Evolutionary conservation across 2,888 invertebrate genomes (phyloP).

Genomic region (Tinea pellionella): DNA sequence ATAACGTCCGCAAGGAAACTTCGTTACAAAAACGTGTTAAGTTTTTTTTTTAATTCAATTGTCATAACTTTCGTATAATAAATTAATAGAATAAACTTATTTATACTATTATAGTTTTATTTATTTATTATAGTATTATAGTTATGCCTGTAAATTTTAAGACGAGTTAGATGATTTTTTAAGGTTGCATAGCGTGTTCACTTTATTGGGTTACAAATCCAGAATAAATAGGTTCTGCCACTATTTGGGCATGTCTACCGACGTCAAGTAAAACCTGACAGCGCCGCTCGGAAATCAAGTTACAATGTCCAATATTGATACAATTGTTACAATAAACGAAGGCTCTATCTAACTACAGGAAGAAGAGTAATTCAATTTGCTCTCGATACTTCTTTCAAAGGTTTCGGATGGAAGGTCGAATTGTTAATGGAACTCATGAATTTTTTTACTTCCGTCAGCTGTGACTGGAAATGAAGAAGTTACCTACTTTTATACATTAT

Average conservation of each 20-base stretch:
- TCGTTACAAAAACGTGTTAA: too few relatives aligned
- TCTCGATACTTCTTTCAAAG: constrained; percentile 29
- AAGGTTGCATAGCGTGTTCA: too few relatives aligned
- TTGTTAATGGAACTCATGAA: not conserved
- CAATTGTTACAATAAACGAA: constrained; percentile 54
- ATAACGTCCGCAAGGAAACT: too few relatives aligned
- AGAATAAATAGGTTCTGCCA: constrained; percentile 13
- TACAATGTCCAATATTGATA: constrained; percentile 60
- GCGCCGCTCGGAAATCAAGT: constrained; percentile 44
- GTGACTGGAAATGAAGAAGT: not conserved
- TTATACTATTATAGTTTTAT: too few relatives aligned
- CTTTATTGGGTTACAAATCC: not conserved
- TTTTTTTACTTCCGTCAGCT: not conserved
- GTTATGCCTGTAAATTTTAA: too few relatives aligned
- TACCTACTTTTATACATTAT: too few relatives aligned
- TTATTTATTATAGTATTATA: too few relatives aligned
- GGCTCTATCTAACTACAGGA: constrained; percentile 20
- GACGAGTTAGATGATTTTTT: too few relatives aligned
- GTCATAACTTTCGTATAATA: too few relatives aligned
- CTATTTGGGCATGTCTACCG: constrained; percentile 28
- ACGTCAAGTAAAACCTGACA: constrained; percentile 33
- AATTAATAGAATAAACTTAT: too few relatives aligned
- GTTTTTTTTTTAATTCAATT: too few relatives aligned
- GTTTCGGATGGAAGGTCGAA: not conserved
- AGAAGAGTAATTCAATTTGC: constrained; percentile 42